These are phyloP conservation scores for Drosophila fulvimacula DNA, from an alignment of 2,888 invertebrate species.

Conservation along the genomic window DNA sequence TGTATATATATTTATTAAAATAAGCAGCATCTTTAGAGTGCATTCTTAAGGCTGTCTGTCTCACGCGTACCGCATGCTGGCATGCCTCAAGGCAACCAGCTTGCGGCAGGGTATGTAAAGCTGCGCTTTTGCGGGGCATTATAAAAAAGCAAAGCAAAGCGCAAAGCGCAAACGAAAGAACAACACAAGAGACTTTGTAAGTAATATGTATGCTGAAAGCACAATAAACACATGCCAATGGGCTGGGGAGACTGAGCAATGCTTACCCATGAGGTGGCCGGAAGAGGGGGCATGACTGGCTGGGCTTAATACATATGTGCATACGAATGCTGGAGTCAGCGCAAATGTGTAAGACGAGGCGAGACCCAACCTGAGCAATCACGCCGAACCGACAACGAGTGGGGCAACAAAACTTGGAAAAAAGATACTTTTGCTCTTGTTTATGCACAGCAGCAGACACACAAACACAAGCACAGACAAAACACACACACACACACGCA, in stretches of 20 bases:
- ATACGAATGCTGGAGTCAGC: slow-evolving; percentile 46
- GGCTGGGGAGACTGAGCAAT: slow-evolving; percentile 5
- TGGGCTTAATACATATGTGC: slow-evolving; percentile 7
- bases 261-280: not conserved
- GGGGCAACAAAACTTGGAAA: slow-evolving; percentile 34
- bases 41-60: not conserved
- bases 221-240: slow-evolving; percentile 51
- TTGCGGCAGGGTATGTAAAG: slow-evolving; percentile 42
- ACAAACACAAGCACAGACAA: slow-evolving; percentile 33
- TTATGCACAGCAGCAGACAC: slow-evolving; percentile 69
- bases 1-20: too few species aligned
- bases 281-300: not conserved
- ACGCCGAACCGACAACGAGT: slow-evolving; percentile 61
- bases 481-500: slow-evolving; percentile 11
- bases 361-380: slow-evolving; percentile 71
- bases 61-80: not conserved
- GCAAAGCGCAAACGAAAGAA: slow-evolving; percentile 56
- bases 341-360: slow-evolving; percentile 47
- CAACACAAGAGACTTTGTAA: slow-evolving; percentile 70
- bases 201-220: slow-evolving; percentile 76
- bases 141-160: slow-evolving; percentile 40
- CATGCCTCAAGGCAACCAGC: not conserved
- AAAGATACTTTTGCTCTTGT: slow-evolving; percentile 64
- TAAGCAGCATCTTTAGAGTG: too few species aligned
- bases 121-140: slow-evolving; percentile 59